A percentile compares a stretch with the other conserved stretches of the same genome.
Conservation (phyloP, 1,140 invertebrate genomes). For the Scaptomyza graminum region DNA sequence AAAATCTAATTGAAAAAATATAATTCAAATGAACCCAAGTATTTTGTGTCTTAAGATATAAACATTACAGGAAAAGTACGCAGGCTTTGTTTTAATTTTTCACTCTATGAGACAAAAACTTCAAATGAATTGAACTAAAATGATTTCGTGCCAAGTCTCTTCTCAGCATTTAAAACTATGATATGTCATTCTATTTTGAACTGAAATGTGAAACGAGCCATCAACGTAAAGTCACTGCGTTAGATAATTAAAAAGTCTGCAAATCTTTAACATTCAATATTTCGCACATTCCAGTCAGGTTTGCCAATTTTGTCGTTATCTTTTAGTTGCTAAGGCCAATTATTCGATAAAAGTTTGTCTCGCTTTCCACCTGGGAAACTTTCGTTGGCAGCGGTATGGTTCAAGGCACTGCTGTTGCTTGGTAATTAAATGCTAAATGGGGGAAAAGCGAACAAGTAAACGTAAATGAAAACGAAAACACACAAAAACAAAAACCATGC, state of each 20-base stretch:
- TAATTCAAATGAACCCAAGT: too few species aligned
- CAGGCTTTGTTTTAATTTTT: too few species aligned
- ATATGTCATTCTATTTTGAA: not conserved
- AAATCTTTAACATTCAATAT: not conserved
- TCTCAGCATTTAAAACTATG: too few species aligned
- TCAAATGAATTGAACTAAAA: too few species aligned
- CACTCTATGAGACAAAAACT: too few species aligned
- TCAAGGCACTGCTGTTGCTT: conserved; percentile 56
- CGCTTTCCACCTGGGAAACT: conserved; percentile 23
- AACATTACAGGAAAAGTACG: too few species aligned
- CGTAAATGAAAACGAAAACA: not conserved
- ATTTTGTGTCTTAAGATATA: too few species aligned
- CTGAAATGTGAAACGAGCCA: not conserved
- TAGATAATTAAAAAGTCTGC: not conserved
- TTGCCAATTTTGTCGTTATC: conserved; percentile 4
- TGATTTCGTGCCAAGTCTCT: too few species aligned
- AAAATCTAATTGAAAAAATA: too few species aligned
- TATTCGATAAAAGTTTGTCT: not conserved
- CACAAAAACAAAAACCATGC: conserved; percentile 50
- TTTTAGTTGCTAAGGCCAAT: not conserved
- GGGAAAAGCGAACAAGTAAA: conserved; percentile 8
- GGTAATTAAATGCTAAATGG: conserved; percentile 65
- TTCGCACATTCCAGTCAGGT: not conserved
- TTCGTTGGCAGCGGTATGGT: conserved; percentile 29
- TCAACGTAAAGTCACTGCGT: not conserved